A percentile compares a stretch with the other conserved stretches of the same genome.
These are phyloP conservation scores for Brachylomia viminalis DNA, from an alignment of 2,888 invertebrate genomes.

Conservation along the genomic window DNA sequence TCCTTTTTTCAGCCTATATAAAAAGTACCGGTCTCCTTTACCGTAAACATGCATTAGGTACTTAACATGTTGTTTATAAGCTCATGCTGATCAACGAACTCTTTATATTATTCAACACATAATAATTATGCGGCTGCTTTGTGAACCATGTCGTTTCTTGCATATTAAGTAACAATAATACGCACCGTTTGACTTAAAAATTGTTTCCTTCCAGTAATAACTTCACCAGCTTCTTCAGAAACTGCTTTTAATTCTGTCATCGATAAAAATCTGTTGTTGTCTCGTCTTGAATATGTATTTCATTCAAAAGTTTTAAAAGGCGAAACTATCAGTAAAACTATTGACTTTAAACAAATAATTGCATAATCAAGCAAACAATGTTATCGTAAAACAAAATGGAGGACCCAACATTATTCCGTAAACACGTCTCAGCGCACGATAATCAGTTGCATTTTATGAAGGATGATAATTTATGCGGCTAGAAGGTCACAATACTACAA, in stretches of 20 bases:
- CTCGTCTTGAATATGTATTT: background rate
- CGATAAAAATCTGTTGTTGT: background rate
- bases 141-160: constrained; percentile 27
- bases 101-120: constrained; percentile 45
- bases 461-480: constrained; percentile 54
- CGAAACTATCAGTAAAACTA: constrained; percentile 10
- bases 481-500: constrained; percentile 51
- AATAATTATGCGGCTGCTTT: constrained; percentile 25
- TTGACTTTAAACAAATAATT: constrained; percentile 17
- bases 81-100: constrained; percentile 37
- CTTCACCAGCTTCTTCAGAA: background rate
- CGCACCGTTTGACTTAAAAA: constrained; percentile 1
- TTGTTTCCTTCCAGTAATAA: constrained; percentile 7
- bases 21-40: background rate
- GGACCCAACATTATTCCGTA: constrained; percentile 34
- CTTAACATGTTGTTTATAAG: constrained; percentile 8
- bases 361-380: constrained; percentile 65
- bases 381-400: constrained; percentile 67
- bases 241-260: constrained; percentile 8
- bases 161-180: constrained; percentile 24
- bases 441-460: constrained; percentile 58
- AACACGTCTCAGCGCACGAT: constrained; percentile 37
- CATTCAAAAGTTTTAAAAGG: background rate
- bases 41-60: background rate
- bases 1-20: background rate